Evolutionary conservation across 2,888 invertebrate genomes (phyloP).

Genomic region (Orthosia gracilis): DNA sequence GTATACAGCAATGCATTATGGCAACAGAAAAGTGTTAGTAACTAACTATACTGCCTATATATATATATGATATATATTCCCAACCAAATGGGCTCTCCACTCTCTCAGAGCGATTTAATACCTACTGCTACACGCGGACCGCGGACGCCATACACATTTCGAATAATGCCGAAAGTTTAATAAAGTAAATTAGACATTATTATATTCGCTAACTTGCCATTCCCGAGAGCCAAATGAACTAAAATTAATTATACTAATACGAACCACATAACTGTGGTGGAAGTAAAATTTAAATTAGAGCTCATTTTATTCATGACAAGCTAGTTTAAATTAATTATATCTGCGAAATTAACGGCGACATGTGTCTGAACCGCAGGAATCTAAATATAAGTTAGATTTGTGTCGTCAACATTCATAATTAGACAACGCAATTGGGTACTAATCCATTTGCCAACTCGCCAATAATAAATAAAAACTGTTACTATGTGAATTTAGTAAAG

Average conservation of each 20-base stretch:
- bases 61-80: too few relatives aligned
- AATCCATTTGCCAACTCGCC: background rate
- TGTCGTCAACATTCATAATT: slow-evolving; percentile 10
- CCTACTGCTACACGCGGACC: too few relatives aligned
- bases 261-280: slow-evolving; percentile 35
- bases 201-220: slow-evolving; percentile 32
- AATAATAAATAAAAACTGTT: background rate
- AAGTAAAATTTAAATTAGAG: slow-evolving; percentile 49
- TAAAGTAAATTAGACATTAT: slow-evolving; percentile 41
- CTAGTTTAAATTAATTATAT: slow-evolving; percentile 51
- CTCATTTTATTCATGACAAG: slow-evolving; percentile 48
- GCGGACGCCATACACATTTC: background rate
- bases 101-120: background rate
- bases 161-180: slow-evolving; percentile 24
- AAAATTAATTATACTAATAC: slow-evolving; percentile 58
- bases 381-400: slow-evolving; percentile 26
- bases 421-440: background rate
- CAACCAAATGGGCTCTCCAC: background rate
- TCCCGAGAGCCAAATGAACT: slow-evolving; percentile 50
- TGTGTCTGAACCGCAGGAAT: slow-evolving; percentile 3
- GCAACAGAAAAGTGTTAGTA: background rate
- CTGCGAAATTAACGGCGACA: slow-evolving; percentile 15
- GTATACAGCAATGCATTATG: background rate
- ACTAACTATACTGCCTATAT: background rate
- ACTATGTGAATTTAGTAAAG: background rate